Base-by-base conservation (phyloP, 2,113 vertebrate species). In the Xyliphius kryptos region DNA sequence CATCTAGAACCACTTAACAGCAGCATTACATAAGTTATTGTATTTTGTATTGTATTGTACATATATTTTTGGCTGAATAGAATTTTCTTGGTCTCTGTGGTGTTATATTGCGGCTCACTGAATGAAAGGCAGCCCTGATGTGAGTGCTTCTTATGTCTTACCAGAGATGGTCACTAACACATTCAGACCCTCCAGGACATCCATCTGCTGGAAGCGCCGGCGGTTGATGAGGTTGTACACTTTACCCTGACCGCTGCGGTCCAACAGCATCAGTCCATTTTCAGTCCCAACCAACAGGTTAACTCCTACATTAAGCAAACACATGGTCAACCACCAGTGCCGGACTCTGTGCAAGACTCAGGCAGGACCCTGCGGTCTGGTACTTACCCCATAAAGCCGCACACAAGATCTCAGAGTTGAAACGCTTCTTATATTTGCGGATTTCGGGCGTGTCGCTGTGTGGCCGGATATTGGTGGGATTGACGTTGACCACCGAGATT, bases 121-220 rank as follows among this genome's bases (percentile, higher is more conserved):
- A 6, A 32, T 32, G 26, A 6, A 3, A 32, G 26, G 6, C 10
- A 14, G 40, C 13, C 10, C 5, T 38, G 5, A 38, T 38, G 10
- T 38, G 10, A 38, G 10, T 6, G 5, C 36, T 43, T 8, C 5
- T 3, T 13, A 8, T 8, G 20, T 54, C 20, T 1, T 72, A 98
- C 96, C 96, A 84, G 96, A 99, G 85, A 98, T 99, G 71, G 96
- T 99, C 72, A 99, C 96, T 1, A 99, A 91, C 69, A 99, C 95
- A 0, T 99, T 99, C 37, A 99, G 90, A 21, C 96, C 96, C 76
- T 99, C 96, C 2, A 99, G 86, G 13, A 99, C 96, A 0, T 99
- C 96, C 96, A 99, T 99, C 88, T 99, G 96, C 50, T 98, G 96
- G 81, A 99, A 98, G 11, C 96, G 88, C 43, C 96, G 86, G 48